Evolutionary conservation across 2,113 vertebrate species (phyloP), one percentile per base, ranked within the genome.

Genomic region (Pelobates fuscus): DNA sequence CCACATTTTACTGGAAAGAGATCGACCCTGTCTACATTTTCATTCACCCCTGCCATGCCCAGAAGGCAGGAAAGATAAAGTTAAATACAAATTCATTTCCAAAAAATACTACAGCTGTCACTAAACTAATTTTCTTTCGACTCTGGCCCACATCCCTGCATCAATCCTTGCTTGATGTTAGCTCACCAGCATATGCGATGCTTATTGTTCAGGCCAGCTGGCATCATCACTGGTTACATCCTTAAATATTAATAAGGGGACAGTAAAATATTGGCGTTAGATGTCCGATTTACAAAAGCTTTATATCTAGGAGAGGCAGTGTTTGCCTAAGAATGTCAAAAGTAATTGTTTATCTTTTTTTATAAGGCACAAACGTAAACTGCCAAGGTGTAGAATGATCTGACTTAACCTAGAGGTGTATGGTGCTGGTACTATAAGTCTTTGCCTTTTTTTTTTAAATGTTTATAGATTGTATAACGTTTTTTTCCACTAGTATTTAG

Each of bases 71-170:
- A 77, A 77, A 77, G 63, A 77, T 60, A 68, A 68, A 61, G 60
- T 68, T 68, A 57, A 61, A 27, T 20, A 15, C 2, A 61, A 20
- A 46, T 68, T 77, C 54, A 24, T 44, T n/a, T 68, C 73, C 64
- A 68, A 77, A n/a, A 20, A 61, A 49, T 68, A 7, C 25, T 32
- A 32, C 73, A 77, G 55, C 73, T 77, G 73, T 65, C 73, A 68
- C 41, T 17, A 32, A 14, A 44, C 25, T 29, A 14, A 77, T 77
- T 17, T 24, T 24, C 32, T 17, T 27, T 54, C 23, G 46, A 24
- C 44, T 54, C 27, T 77, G 71, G 65, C 65, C 73, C 15, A 23
- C 54, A 32, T 67, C 54, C 63, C 26, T 61, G 26, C 64, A 24
- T 68, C 65, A 18, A 27, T 72, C 41, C 43, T 68, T 27, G 41